Conservation (phyloP, 2,113 vertebrate genomes). For the Turdus rufiventris region DNA sequence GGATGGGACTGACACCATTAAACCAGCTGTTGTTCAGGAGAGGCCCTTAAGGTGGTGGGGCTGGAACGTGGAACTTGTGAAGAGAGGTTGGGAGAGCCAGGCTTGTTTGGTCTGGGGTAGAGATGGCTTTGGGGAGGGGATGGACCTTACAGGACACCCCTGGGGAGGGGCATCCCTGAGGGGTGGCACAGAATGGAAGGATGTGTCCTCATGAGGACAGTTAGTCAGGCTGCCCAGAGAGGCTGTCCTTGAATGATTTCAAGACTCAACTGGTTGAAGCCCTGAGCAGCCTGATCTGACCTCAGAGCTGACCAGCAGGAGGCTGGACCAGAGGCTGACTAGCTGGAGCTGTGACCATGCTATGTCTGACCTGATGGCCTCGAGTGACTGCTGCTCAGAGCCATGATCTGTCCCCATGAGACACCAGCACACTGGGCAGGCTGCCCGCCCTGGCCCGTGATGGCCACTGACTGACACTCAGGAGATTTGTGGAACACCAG, state of each 20-base stretch:
- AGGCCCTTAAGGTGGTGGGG: neutral
- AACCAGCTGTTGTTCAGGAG: neutral
- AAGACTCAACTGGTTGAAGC: neutral
- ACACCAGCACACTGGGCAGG: neutral
- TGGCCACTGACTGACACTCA: neutral
- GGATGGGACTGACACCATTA: neutral
- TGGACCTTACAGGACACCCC: neutral
- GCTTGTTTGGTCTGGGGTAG: neutral
- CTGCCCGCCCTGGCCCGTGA: neutral
- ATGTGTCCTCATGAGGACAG: neutral
- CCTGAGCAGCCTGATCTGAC: neutral
- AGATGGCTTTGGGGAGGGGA: neutral
- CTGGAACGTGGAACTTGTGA: neutral
- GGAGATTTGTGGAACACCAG: neutral
- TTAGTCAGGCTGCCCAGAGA: neutral
- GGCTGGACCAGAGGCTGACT: neutral
- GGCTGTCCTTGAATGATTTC: neutral
- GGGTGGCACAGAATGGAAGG: neutral
- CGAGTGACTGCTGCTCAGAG: neutral
- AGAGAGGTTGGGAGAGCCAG: neutral
- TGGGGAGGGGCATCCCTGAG: neutral
- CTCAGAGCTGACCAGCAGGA: neutral
- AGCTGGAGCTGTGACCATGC: neutral
- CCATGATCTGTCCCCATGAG: neutral
- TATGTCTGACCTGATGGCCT: neutral